phyloP scores from a whole-genome alignment of 2,113 vertebrate genomes.

The Nycticorax nycticorax region DNA sequence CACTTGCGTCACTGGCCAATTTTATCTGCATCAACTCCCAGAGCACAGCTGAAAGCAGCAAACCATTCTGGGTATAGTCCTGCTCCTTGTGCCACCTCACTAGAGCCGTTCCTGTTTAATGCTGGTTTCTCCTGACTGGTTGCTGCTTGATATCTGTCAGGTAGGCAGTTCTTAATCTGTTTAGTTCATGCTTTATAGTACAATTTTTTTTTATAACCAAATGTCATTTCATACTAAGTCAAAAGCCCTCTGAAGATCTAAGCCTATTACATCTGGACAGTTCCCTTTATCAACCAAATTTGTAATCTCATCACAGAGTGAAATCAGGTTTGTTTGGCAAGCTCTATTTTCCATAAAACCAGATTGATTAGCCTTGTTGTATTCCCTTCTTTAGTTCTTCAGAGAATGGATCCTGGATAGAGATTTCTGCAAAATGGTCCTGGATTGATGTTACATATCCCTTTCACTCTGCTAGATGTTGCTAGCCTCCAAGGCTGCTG shows the following conservation, averaged over 20 bases:
- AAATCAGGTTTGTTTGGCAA: slow-evolving; percentile 52
- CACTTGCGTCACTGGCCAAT: background rate
- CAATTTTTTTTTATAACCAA: background rate
- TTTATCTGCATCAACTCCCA: background rate
- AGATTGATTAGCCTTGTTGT: background rate
- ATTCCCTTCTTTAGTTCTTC: background rate
- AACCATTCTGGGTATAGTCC: background rate
- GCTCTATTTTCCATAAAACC: background rate
- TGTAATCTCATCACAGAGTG: slow-evolving; percentile 21
- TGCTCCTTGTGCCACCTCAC: background rate
- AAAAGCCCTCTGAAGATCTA: background rate
- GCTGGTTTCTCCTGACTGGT: background rate
- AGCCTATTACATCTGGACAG: slow-evolving; percentile 34
- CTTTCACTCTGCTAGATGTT: background rate
- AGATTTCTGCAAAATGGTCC: background rate
- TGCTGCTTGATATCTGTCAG: background rate
- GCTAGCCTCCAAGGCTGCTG: background rate
- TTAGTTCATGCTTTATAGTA: background rate
- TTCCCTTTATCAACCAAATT: slow-evolving; percentile 42
- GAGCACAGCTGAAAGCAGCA: background rate
- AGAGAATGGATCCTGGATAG: background rate
- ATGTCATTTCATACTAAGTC: slow-evolving; percentile 14
- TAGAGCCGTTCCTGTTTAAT: background rate
- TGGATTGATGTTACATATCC: background rate
- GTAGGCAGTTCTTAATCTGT: background rate